phyloP scores from a whole-genome alignment of 2,113 vertebrate species.

The Vidua chalybeata region DNA sequence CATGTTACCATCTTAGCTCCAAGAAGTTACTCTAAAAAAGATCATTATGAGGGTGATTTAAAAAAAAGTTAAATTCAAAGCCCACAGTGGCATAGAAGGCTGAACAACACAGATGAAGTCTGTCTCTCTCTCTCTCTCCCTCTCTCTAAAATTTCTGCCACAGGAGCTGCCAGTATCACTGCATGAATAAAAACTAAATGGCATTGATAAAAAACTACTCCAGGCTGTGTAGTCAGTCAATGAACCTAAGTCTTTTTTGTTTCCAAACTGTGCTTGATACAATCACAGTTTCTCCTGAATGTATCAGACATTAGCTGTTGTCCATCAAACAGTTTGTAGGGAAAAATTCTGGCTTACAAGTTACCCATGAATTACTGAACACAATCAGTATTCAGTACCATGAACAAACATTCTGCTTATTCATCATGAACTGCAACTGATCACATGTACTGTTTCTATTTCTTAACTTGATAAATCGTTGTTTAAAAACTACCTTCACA shows the following conservation, averaged over 20 bases:
- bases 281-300: not conserved
- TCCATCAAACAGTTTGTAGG: not conserved
- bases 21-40: not conserved
- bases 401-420: not conserved
- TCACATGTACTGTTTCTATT: not conserved
- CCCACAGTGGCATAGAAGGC: not conserved
- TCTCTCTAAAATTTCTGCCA: not conserved
- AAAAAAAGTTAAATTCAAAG: conserved; percentile 1
- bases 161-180: not conserved
- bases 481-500: conserved; percentile 15
- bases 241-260: not conserved
- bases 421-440: not conserved
- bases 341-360: not conserved
- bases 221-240: not conserved
- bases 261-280: not conserved
- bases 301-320: not conserved
- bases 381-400: not conserved
- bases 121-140: not conserved
- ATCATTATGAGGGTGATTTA: not conserved
- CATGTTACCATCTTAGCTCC: not conserved
- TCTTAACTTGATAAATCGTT: not conserved
- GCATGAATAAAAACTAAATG: not conserved
- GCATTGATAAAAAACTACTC: conserved; percentile 19
- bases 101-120: not conserved
- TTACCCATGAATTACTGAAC: not conserved